phyloP scores from a whole-genome alignment of 2,113 vertebrate genomes.

The Shinisaurus crocodilurus region DNA sequence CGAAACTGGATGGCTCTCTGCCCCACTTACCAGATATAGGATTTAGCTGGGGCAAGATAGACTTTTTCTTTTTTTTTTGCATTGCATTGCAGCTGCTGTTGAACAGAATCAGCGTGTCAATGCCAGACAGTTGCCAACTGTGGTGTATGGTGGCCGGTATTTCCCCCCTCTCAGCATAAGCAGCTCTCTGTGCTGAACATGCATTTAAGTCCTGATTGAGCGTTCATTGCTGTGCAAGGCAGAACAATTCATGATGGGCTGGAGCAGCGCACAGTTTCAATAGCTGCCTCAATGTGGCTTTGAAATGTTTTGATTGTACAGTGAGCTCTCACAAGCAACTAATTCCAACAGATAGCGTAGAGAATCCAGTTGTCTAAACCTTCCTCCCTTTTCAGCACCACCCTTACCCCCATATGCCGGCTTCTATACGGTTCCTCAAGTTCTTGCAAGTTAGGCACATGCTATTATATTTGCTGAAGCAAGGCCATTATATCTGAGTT shows the following conservation, averaged over 20 bases:
- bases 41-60: neutral
- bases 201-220: neutral
- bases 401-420: neutral
- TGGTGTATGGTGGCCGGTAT: neutral
- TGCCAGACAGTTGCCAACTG: neutral
- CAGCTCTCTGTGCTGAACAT: neutral
- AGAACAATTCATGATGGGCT: neutral
- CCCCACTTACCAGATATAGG: neutral
- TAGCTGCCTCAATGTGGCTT: neutral
- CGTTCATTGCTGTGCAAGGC: neutral
- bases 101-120: neutral
- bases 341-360: neutral
- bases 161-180: neutral
- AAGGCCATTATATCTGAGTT: neutral
- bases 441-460: neutral
- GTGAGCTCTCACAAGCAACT: neutral
- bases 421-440: neutral
- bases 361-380: neutral
- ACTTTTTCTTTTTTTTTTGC: neutral
- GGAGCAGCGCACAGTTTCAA: neutral
- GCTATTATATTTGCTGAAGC: neutral
- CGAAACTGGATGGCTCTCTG: neutral
- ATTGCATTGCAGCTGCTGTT: neutral
- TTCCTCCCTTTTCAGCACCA: neutral
- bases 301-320: constrained; percentile 1